Conservation (phyloP, 1,140 invertebrate species). For the Drosophila lini region DNA sequence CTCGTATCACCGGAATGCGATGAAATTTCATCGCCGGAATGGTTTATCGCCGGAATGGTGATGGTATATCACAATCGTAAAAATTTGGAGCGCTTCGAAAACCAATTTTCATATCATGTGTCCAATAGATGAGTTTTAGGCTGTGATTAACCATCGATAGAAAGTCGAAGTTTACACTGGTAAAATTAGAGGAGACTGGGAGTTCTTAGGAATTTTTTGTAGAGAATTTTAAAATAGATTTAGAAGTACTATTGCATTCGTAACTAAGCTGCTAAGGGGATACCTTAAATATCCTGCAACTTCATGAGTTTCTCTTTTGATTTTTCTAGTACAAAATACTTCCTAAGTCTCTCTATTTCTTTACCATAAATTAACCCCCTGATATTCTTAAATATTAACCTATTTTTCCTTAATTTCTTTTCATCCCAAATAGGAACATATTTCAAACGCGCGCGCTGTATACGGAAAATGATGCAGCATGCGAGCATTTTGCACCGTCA, state of each 20-base stretch:
- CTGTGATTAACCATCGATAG: not conserved
- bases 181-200: not conserved
- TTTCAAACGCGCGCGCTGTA: constrained; percentile 82
- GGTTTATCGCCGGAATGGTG: constrained; percentile 6
- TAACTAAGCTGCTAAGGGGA: no score
- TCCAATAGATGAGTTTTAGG: not conserved
- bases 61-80: constrained; percentile 6
- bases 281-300: no score
- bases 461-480: constrained; percentile 85
- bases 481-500: constrained; percentile 85
- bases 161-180: not conserved
- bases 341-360: not conserved
- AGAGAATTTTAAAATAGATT: not conserved
- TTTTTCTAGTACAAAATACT: not conserved
- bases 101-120: constrained; percentile 17
- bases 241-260: no score
- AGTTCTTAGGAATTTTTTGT: not conserved
- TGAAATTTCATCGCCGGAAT: constrained; percentile 17
- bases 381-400: not conserved
- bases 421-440: constrained; percentile 64
- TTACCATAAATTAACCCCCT: not conserved
- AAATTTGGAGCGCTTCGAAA: constrained; percentile 19
- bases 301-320: not conserved
- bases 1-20: constrained; percentile 25
- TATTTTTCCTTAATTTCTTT: not conserved